phyloP scores from a whole-genome alignment of 2,888 invertebrate species.

The Amiota mariae region DNA sequence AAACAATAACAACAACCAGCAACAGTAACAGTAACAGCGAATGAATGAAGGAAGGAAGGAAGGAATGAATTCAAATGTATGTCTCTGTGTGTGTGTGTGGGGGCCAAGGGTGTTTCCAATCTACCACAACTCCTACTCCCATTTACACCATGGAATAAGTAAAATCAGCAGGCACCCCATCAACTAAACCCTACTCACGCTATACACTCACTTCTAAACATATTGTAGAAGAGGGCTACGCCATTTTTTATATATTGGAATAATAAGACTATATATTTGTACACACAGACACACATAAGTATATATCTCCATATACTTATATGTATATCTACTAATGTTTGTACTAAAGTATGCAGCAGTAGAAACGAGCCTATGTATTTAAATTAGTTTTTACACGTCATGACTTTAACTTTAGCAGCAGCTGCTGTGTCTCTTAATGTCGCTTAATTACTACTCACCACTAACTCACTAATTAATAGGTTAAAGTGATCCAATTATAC shows the following conservation, averaged over 20 bases:
- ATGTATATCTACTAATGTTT: no score
- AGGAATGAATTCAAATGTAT: neutral
- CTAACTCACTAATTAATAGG: no score
- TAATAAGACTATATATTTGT: conserved; percentile 35
- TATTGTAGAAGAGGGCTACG: neutral
- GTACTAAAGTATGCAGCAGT: no score
- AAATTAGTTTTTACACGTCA: conserved; percentile 30
- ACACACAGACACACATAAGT: conserved; percentile 20
- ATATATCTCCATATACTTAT: conserved; percentile 52
- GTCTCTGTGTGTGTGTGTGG: no score
- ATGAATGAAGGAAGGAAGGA: neutral
- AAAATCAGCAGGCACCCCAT: neutral
- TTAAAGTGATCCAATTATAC: no score
- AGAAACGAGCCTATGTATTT: no score
- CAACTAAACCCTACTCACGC: neutral
- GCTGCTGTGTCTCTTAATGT: conserved; percentile 53
- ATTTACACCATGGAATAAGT: no score
- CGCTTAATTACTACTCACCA: conserved; percentile 45
- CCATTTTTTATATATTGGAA: conserved; percentile 26
- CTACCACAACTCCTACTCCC: no score
- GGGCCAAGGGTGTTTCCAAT: no score
- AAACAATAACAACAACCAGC: conserved; percentile 16
- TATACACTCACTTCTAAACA: neutral
- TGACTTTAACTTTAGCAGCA: conserved; percentile 68
- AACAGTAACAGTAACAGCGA: conserved; percentile 22